These are phyloP conservation scores for Serripes groenlandicus DNA, from an alignment of 2,888 invertebrate genomes.

Conservation along the genomic window DNA sequence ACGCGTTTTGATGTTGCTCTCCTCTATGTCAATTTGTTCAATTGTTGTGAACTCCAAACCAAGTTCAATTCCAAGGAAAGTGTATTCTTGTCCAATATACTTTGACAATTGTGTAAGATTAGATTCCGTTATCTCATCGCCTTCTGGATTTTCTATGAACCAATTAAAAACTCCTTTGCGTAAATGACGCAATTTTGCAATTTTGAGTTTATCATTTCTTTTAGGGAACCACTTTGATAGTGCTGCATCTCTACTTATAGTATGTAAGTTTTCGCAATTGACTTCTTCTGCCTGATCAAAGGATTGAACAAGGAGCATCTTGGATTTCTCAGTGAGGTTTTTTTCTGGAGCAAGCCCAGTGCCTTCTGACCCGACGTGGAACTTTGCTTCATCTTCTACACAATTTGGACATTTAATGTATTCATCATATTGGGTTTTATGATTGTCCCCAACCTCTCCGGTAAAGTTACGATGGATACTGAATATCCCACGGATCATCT, in stretches of 20 bases:
- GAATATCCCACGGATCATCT: background rate
- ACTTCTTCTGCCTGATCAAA: background rate
- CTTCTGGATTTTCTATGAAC: background rate
- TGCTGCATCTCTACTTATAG: background rate
- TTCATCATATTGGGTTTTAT: background rate
- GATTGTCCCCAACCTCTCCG: background rate
- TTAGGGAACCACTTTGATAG: background rate
- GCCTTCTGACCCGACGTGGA: too few relatives aligned
- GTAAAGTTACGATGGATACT: background rate
- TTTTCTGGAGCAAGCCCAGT: background rate
- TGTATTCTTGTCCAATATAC: background rate
- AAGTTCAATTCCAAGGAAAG: background rate
- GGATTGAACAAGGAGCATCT: background rate
- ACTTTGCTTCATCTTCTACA: background rate
- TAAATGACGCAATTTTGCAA: background rate
- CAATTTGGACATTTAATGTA: background rate
- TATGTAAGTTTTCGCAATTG: background rate
- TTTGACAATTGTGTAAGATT: background rate
- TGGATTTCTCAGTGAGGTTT: background rate
- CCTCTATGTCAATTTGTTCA: background rate
- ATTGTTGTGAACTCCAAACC: background rate
- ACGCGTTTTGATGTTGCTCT: background rate
- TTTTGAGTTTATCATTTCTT: background rate
- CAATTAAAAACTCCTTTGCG: background rate
- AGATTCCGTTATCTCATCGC: background rate